A percentile compares a stretch with the other conserved stretches of the same genome.
Conservation (phyloP, 2,797 vertebrate species). For the Anguilla pacifica region DNA sequence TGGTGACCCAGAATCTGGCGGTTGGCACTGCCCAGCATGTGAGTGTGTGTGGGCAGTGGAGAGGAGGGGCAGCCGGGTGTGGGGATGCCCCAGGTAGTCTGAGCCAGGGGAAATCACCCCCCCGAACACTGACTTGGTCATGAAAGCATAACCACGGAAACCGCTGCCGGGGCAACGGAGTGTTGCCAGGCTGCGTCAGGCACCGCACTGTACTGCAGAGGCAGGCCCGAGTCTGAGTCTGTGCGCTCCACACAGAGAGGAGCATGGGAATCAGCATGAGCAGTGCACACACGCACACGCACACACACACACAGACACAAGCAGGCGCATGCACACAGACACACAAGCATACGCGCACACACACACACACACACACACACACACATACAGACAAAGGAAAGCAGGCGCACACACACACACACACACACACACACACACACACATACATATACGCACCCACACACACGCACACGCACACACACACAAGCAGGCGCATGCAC, state of each 20-base stretch:
- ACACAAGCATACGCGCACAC: background rate
- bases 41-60: no score
- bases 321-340: background rate
- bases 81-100: background rate
- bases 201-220: constrained; percentile 15
- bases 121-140: constrained; percentile 24
- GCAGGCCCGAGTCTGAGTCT: background rate
- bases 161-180: constrained; percentile 31
- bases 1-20: background rate
- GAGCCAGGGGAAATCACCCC: constrained; percentile 19
- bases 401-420: background rate
- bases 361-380: background rate
- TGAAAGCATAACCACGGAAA: constrained; percentile 37
- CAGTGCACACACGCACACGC: background rate
- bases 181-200: constrained; percentile 29
- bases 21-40: background rate
- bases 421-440: no score
- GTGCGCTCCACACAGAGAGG: background rate
- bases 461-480: no score
- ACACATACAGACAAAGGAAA: background rate
- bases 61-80: background rate
- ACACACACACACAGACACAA: background rate
- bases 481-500: no score
- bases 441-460: no score
- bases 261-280: background rate